Conservation (phyloP, 2,797 vertebrate species). For the Chanos chanos region DNA sequence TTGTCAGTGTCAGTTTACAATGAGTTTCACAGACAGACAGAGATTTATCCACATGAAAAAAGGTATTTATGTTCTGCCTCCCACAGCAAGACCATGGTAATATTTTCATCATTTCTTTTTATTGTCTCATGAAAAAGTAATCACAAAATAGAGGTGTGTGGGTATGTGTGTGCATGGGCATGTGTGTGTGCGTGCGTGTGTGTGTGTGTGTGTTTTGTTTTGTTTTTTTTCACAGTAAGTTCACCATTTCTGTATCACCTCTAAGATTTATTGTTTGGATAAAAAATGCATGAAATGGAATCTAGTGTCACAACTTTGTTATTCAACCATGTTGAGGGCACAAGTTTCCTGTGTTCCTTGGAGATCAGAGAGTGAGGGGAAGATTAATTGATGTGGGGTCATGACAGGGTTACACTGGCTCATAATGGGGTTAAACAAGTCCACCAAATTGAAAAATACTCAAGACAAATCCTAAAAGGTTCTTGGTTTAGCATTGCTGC, state of each 20-base stretch:
- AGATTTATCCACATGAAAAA: too few species aligned
- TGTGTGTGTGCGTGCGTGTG: too few species aligned
- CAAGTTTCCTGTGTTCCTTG: conserved; percentile 6
- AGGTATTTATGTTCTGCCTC: too few species aligned
- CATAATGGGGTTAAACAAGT: conserved; percentile 6
- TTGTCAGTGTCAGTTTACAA: too few species aligned
- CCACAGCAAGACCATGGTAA: too few species aligned
- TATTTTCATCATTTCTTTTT: too few species aligned
- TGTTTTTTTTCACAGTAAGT: background rate
- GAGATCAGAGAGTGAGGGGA: background rate
- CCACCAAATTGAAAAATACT: background rate
- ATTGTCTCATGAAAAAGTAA: background rate
- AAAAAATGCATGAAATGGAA: conserved; percentile 66
- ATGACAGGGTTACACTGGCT: conserved; percentile 7
- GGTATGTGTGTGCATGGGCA: too few species aligned
- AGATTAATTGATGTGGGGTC: conserved; percentile 16
- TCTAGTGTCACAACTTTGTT: conserved; percentile 47
- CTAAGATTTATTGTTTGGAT: conserved; percentile 32
- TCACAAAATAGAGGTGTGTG: background rate
- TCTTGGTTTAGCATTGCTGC: conserved; percentile 1
- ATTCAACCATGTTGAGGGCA: conserved; percentile 33
- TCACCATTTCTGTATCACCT: background rate
- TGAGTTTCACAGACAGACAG: too few species aligned
- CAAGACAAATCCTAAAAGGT: background rate
- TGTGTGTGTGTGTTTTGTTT: too few species aligned